Evolutionary conservation across 2,888 invertebrate species (phyloP).

Genomic region (Cephus rjabovi): DNA sequence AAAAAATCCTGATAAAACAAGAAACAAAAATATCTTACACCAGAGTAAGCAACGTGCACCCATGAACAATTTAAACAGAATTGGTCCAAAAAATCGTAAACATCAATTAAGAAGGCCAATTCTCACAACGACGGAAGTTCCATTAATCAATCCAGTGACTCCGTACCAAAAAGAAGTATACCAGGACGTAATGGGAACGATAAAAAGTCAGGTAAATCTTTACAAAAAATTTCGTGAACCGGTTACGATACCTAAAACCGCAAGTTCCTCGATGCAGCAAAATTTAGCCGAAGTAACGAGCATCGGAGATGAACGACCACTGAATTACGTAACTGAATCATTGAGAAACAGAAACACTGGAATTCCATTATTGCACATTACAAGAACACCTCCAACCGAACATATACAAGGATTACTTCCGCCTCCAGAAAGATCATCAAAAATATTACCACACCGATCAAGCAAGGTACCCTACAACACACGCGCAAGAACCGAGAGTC

Average conservation of each 20-base stretch:
- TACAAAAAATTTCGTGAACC: conserved; percentile 19
- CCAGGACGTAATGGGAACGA: conserved; percentile 62
- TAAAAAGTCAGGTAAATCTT: conserved; percentile 46
- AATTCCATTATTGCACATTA: conserved; percentile 13
- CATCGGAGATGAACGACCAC: neutral
- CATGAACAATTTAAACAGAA: neutral
- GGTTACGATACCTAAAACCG: neutral
- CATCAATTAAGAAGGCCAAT: conserved; percentile 9
- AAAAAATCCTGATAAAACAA: conserved; percentile 13
- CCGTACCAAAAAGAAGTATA: conserved; percentile 58
- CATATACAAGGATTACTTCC: conserved; percentile 18
- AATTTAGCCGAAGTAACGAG: neutral
- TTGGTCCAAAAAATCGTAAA: neutral
- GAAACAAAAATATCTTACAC: neutral
- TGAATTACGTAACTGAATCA: neutral
- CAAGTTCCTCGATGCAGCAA: neutral
- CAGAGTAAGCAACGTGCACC: neutral
- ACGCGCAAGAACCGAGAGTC: conserved; percentile 23
- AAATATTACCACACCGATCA: conserved; percentile 28
- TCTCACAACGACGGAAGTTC: conserved; percentile 26
- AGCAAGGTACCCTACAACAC: conserved; percentile 31
- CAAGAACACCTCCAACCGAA: conserved; percentile 18
- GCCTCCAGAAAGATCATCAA: conserved; percentile 14
- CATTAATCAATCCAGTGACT: conserved; percentile 22
- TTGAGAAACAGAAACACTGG: conserved; percentile 10